phyloP scores from a whole-genome alignment of 2,888 invertebrate species.

The Biston betularia region DNA sequence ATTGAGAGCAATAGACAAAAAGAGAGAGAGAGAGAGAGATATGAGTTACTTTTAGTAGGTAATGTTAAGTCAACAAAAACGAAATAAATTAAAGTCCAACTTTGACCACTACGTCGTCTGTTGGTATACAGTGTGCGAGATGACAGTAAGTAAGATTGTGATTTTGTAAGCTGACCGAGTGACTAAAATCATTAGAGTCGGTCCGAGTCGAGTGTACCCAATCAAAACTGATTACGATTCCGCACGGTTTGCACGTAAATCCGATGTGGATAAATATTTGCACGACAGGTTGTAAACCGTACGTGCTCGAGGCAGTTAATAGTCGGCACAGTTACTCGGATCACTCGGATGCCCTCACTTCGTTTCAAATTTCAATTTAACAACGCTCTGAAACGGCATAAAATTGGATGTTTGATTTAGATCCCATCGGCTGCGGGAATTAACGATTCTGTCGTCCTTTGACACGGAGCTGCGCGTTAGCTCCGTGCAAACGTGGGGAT shows the following conservation, averaged over 20 bases:
- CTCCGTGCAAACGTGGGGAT: constrained; percentile 11
- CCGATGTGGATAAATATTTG: constrained; percentile 84
- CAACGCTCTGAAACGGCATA: constrained; percentile 46
- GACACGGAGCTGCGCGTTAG: constrained; percentile 28
- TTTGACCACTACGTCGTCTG: neutral
- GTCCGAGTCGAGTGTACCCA: constrained; percentile 54
- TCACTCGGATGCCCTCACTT: constrained; percentile 69
- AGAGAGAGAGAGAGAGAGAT: too few relatives aligned
- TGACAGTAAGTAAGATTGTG: neutral
- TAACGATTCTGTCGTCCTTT: constrained; percentile 36
- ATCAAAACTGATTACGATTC: constrained; percentile 83
- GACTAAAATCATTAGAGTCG: constrained; percentile 31
- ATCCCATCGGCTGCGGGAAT: constrained; percentile 33
- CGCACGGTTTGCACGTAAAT: constrained; percentile 79
- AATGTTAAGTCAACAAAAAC: too few relatives aligned
- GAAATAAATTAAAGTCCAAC: too few relatives aligned
- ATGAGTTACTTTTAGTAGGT: too few relatives aligned
- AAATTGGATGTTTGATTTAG: constrained; percentile 43
- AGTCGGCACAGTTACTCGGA: constrained; percentile 73
- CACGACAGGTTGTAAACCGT: constrained; percentile 80
- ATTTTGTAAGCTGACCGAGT: neutral
- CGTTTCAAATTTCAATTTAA: constrained; percentile 64
- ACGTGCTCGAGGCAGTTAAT: constrained; percentile 76
- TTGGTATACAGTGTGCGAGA: too few relatives aligned
- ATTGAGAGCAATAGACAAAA: too few relatives aligned